Evolutionary conservation across 2,113 vertebrate species (phyloP), one percentile per base, ranked within the genome.

Genomic region (Chlorocebus sabaeus): DNA sequence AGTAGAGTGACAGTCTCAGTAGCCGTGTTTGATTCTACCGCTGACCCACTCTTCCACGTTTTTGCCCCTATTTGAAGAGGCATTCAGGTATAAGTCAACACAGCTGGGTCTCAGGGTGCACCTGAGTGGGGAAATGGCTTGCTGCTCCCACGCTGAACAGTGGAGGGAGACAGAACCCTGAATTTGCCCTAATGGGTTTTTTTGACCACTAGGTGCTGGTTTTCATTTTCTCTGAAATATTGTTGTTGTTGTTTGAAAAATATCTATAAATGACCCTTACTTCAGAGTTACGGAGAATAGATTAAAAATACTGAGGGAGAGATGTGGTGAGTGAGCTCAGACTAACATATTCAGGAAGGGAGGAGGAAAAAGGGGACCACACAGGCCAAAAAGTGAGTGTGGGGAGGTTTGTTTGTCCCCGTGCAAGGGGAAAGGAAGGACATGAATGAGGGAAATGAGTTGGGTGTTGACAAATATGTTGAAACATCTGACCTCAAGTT

Each of bases 161-260:
- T 1, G 98, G 99, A 98, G 99, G 98, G 99, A 99, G 98, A 98
- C 98, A 99, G 92, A 96, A 67, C 75, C 97, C 98, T 90, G 98
- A 97, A 85, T 97, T 99, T 98, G 25, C 27, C 80, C 61, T 93
- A 14, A 25, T 40, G 0, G 87, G 25, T 59, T 98, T 93, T 93
- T 93, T 40, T 87, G 93, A 95, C 96, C 95, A 95, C 10, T 22
- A 87, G 90, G 25, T 96, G 95, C 89, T 86, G 76, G 0, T 0
- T 98, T 94, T 96, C 93, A 93, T 98, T 97, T 97, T 95, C 67
- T 85, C 85, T 95, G 85, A 96, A 92, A 93, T 96, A 88, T 14
- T 97, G 32, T 95, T 27, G 27, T 64, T 61, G 27, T 13, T 64
- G 11, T 64, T 64, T 97, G 95, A 98, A 98, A 98, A 98, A 96